Base-by-base conservation (phyloP, 2,888 invertebrate species). In the Drosophila flavopinicola region DNA sequence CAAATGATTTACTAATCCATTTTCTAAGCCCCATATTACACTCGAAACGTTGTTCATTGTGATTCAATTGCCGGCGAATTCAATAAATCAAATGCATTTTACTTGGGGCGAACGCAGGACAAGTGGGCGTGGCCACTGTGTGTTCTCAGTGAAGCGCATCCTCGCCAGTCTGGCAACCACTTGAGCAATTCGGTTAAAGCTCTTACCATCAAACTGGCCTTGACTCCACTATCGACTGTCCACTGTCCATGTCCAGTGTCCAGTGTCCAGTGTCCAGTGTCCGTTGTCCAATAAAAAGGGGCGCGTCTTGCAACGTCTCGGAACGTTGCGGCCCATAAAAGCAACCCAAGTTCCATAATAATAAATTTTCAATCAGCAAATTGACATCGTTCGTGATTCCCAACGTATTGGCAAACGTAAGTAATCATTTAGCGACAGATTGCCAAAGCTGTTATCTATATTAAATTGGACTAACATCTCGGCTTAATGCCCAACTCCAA, bases 291-390 rank as follows among this genome's bases (percentile, higher is more conserved):
- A 48, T 17, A 11, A 52, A 48, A 51, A 29, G 54, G 68, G 69
- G 58, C 58, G 53, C 53, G 48, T 59, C 68, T 47, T 24, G 41
- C 23, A 39, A 47, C 38, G 66, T 70, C 52, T 32, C 78, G 66
- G 70, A 33, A 51, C 30, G 71, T 66, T 57, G 41, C 78, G 63
- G 75, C 54, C 82, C 85, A 78, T 78, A 85, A 85, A 85, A 78
- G 53, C 75, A 20, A 44, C 48, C 54, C 59, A 23, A 41, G 53
- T 29, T 49, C 58, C 63, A 84, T 80, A 77, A 80, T 78, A 87
- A 90, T 90, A 87, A 90, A 89, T 87, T 88, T 89, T 87, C 90
- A 90, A 90, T 90, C 90, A 90, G 89, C 83, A 90, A 90, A 90
- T 90, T 90, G 90, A 90, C 87, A 86, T 88, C 86, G 78, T 90